These are phyloP conservation scores for Trochalopteron elliotii DNA, from an alignment of 2,113 vertebrate species.

Conservation along the genomic window DNA sequence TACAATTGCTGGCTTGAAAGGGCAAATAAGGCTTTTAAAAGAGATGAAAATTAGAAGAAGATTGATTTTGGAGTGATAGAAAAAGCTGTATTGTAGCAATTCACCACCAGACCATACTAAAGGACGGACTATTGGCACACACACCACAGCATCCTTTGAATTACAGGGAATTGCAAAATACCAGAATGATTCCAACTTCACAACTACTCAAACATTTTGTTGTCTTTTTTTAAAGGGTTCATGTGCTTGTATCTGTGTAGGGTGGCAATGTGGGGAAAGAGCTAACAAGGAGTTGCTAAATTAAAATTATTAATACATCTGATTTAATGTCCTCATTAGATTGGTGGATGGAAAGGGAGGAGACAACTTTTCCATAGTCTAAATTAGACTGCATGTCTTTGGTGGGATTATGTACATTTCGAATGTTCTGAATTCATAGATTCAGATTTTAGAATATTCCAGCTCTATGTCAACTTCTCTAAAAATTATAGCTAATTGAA, in stretches of 20 bases:
- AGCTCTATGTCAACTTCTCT: not conserved
- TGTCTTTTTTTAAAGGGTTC: not conserved
- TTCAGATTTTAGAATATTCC: not conserved
- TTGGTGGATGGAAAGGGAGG: not conserved
- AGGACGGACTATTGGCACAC: not conserved
- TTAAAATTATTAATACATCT: not conserved
- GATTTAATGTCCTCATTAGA: not conserved
- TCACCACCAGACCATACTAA: not conserved
- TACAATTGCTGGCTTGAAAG: not conserved
- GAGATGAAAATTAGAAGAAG: not conserved
- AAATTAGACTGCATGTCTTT: not conserved
- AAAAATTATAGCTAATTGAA: not conserved
- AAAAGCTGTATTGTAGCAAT: not conserved
- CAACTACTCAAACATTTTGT: not conserved
- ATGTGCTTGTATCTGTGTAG: accelerated
- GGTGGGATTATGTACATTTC: not conserved
- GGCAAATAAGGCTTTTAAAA: not conserved
- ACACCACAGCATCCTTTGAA: not conserved
- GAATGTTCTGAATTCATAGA: not conserved
- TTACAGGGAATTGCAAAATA: not conserved
- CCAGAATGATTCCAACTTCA: not conserved
- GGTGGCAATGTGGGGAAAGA: not conserved
- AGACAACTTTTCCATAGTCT: not conserved
- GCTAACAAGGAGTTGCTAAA: not conserved
- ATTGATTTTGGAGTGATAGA: not conserved